phyloP scores from a whole-genome alignment of 2,113 vertebrate genomes.

The Daboia siamensis region DNA sequence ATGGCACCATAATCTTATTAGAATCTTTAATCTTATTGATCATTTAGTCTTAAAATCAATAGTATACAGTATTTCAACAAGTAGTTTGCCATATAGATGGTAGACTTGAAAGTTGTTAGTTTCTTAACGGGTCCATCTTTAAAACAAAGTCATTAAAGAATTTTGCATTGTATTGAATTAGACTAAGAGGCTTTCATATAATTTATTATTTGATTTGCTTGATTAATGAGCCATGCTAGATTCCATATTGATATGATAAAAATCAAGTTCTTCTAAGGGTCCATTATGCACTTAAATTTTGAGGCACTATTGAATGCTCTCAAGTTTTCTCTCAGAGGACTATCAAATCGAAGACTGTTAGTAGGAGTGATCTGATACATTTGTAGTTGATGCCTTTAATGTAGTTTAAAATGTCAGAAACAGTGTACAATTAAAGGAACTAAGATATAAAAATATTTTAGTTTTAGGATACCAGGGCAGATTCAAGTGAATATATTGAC shows the following conservation, averaged over 20 bases:
- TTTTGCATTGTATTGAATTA: slow-evolving; percentile 13
- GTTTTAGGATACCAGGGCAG: rapidly evolving
- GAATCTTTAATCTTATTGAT: background rate
- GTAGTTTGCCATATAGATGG: background rate
- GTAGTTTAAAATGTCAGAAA: slow-evolving; percentile 40
- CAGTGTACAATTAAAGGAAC: slow-evolving; percentile 19
- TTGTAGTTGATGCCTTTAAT: slow-evolving; percentile 39
- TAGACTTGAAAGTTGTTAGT: background rate
- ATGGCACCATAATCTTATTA: background rate
- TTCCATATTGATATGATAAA: slow-evolving; percentile 51
- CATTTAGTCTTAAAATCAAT: background rate
- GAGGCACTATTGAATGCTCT: slow-evolving; percentile 58
- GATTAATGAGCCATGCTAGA: slow-evolving; percentile 28
- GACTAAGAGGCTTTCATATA: slow-evolving; percentile 22
- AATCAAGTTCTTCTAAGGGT: slow-evolving; percentile 31
- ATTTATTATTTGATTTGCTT: slow-evolving; percentile 45
- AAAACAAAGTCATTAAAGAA: slow-evolving; percentile 17
- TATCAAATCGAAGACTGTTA: slow-evolving; percentile 44
- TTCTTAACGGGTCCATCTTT: slow-evolving; percentile 12
- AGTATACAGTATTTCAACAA: background rate
- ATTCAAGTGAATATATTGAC: background rate
- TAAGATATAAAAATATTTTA: slow-evolving; percentile 25
- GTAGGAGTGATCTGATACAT: slow-evolving; percentile 32
- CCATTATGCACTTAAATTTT: slow-evolving; percentile 56
- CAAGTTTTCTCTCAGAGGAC: slow-evolving; percentile 41